Evolutionary conservation across 2,113 vertebrate species (phyloP), one percentile per base, ranked within the genome.

Genomic region (Nesoenas mayeri): DNA sequence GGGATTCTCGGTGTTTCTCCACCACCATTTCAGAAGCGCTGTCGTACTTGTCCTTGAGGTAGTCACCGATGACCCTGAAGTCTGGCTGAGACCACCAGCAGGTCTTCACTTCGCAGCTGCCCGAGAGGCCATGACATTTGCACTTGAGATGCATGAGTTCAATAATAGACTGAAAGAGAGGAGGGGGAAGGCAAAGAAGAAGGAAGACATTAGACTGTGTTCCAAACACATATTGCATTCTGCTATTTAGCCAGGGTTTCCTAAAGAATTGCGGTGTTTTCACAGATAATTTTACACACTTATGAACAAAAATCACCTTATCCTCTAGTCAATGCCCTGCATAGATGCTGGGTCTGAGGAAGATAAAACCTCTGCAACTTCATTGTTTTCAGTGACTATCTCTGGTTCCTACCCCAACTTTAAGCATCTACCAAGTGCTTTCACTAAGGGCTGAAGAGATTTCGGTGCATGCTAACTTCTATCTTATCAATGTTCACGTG

Each of bases 11-110:
- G 56, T 98, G 98, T 26, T 98, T 98, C 42, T 98, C 98, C 93
- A 98, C 98, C 69, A 98, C 98, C 98, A 98, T 98, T 71, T 98
- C 98, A 0, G 98, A 98, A 15, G 98, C 98, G 15, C 98, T 98
- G 89, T 98, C 98, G 1, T 98, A 98, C 81, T 98, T 98, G 96
- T 98, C 98, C 92, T 98, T 98, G 79, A 98, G 98, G 94, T 98
- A 98, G 97, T 98, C 98, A 2, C 98, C 98, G 1, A 98, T 97
- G 84, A 97, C 96, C 40, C 98, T 97, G 96, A 98, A 98, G 94
- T 98, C 98, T 0, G 98, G 98, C 92, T 98, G 98, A 13, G 98
- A 98, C 98, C 98, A 98, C 98, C 98, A 98, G 91, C 98, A 98
- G 10, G 98, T 98, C 95, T 98, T 98, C 74, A 98, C 98, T 58